Conservation (phyloP, 2,797 vertebrate species). For the Buphagus erythrorhynchus region DNA sequence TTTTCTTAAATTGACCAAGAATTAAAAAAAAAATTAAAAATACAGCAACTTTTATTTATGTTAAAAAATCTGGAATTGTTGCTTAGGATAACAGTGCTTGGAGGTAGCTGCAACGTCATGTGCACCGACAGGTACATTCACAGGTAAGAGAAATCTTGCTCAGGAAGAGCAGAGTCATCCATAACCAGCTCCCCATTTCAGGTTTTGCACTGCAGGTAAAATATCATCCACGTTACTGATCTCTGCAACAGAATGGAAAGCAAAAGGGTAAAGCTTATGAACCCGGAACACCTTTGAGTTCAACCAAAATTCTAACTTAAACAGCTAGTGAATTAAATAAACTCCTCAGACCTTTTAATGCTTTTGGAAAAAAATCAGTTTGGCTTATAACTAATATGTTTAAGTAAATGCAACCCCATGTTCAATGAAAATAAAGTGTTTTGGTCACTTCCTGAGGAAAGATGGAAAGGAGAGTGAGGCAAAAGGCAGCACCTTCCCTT, state of each 20-base stretch:
- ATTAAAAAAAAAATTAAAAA: background rate
- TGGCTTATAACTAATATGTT: background rate
- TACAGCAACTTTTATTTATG: conserved; percentile 15
- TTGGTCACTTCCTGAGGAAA: background rate
- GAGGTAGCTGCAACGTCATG: background rate
- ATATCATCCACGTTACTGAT: conserved; percentile 83
- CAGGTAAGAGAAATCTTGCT: background rate
- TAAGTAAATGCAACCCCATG: background rate
- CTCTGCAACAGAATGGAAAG: conserved; percentile 76
- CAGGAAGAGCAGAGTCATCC: background rate
- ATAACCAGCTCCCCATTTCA: conserved; percentile 76
- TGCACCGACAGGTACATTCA: background rate
- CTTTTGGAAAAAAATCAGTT: background rate
- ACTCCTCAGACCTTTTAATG: background rate
- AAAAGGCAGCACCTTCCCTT: background rate
- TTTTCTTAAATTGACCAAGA: background rate
- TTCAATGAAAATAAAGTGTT: background rate
- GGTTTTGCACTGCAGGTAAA: conserved; percentile 80
- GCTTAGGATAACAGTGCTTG: background rate
- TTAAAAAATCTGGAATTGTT: background rate
- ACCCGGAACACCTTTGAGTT: background rate
- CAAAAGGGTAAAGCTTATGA: fast-evolving
- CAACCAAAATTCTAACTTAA: background rate
- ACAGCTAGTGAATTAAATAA: background rate
- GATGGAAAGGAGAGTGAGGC: background rate